A percentile compares a stretch with the other conserved stretches of the same genome.
Conservation (phyloP, 2,888 invertebrate species). For the Cryptocephalus primarius region DNA sequence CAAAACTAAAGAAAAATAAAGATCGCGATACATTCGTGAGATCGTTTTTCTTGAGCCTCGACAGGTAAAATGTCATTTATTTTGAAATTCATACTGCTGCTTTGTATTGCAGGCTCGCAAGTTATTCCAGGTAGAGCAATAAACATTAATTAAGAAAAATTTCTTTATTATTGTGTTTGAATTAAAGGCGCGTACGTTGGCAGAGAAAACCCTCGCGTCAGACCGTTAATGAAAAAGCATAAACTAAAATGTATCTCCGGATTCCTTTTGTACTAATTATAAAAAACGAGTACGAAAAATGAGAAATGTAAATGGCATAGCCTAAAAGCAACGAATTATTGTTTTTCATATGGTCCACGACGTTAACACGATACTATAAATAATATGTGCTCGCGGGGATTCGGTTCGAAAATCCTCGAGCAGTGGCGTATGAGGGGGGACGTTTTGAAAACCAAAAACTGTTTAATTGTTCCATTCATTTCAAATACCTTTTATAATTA, state of each 20-base stretch:
- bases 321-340: slow-evolving; percentile 24
- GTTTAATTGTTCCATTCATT: slow-evolving; percentile 1
- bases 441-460: too few species aligned
- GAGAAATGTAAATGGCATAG: slow-evolving; percentile 20
- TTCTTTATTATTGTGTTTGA: slow-evolving; percentile 8
- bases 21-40: too few species aligned
- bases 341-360: slow-evolving; percentile 25
- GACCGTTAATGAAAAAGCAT: slow-evolving; percentile 14
- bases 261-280: slow-evolving; percentile 21
- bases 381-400: slow-evolving; percentile 16
- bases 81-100: not conserved
- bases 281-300: slow-evolving; percentile 20
- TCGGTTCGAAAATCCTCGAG: slow-evolving; percentile 6
- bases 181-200: slow-evolving; percentile 6
- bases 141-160: slow-evolving; percentile 5
- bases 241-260: slow-evolving; percentile 15
- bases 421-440: too few species aligned
- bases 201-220: slow-evolving; percentile 5
- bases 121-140: not conserved
- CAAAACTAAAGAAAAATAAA: too few species aligned
- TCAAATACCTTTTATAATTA: not conserved
- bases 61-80: not conserved
- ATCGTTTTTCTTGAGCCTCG: too few species aligned
- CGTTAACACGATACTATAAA: slow-evolving; percentile 27
- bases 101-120: not conserved